A percentile compares a stretch with the other conserved stretches of the same genome.
Conservation (phyloP, 1,140 invertebrate genomes). For the Aphelenchoides fujianensis region DNA sequence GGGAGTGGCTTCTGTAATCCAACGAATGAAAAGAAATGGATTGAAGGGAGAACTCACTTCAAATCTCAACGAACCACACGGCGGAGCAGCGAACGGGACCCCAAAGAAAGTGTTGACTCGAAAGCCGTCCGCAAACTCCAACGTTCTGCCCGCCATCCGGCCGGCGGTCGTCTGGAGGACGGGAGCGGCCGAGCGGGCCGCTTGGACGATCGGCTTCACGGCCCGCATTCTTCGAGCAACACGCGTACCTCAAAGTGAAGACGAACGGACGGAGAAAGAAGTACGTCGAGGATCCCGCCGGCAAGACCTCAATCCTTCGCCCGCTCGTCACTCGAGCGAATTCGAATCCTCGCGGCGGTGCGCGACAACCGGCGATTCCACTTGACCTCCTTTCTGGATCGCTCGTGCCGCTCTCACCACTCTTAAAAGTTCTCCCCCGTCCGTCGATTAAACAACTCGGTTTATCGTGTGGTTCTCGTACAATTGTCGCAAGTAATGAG, state of each 20-base stretch:
- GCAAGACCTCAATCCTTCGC: neutral
- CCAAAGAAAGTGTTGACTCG: conserved; percentile 57
- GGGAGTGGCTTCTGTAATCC: neutral
- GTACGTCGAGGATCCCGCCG: neutral
- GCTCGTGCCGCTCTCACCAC: neutral
- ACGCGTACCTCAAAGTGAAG: neutral
- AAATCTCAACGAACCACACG: conserved; percentile 44
- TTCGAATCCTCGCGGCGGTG: neutral
- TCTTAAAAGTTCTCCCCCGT: neutral
- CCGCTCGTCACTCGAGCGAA: neutral
- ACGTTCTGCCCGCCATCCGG: neutral
- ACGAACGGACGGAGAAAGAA: no score
- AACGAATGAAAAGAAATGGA: no score
- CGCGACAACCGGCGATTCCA: neutral
- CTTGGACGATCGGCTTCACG: neutral
- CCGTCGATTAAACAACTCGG: neutral
- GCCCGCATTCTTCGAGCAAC: conserved; percentile 11
- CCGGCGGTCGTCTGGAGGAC: conserved; percentile 5
- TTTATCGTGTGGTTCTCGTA: conserved; percentile 7
- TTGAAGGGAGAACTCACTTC: no score
- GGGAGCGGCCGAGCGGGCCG: neutral
- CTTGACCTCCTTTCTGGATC: neutral
- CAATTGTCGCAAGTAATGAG: conserved; percentile 2
- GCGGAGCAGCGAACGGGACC: conserved; percentile 63
- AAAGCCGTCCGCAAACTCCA: neutral